phyloP scores from a whole-genome alignment of 1,140 invertebrate genomes.

The Marisa cornuarietis region DNA sequence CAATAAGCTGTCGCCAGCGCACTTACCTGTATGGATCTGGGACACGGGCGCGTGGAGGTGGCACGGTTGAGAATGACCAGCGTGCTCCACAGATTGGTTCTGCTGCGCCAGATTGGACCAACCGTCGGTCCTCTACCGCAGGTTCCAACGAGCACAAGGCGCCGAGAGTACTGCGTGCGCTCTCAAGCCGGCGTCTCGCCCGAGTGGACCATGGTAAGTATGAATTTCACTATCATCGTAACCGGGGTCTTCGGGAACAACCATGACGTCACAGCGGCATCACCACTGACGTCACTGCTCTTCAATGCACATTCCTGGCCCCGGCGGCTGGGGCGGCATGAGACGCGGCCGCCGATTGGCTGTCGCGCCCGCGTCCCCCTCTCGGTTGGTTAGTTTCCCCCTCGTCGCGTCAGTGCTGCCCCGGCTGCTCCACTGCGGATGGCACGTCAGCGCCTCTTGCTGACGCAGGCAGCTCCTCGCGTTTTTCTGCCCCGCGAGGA shows the following conservation, averaged over 20 bases:
- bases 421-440: background rate
- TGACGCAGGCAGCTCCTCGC: slow-evolving; percentile 38
- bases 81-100: slow-evolving; percentile 13
- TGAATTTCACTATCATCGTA: slow-evolving; percentile 49
- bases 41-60: slow-evolving; percentile 5
- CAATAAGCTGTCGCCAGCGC: too few relatives aligned
- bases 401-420: slow-evolving; percentile 10
- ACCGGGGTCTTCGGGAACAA: slow-evolving; percentile 44
- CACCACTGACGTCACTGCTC: slow-evolving; percentile 43
- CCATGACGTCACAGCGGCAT: slow-evolving; percentile 45
- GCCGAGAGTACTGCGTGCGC: slow-evolving; percentile 17
- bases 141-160: slow-evolving; percentile 19
- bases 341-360: slow-evolving; percentile 37
- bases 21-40: slow-evolving; percentile 3
- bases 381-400: slow-evolving; percentile 37
- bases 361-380: slow-evolving; percentile 15
- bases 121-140: slow-evolving; percentile 13
- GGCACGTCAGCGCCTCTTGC: slow-evolving; percentile 22
- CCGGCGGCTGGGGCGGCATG: slow-evolving; percentile 27
- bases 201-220: slow-evolving; percentile 42
- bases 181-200: slow-evolving; percentile 24
- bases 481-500: background rate
- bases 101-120: slow-evolving; percentile 32
- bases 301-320: slow-evolving; percentile 47
- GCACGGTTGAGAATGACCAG: slow-evolving; percentile 10